Evolutionary conservation across 2,888 invertebrate species (phyloP).

Genomic region (Desoria tigrina): DNA sequence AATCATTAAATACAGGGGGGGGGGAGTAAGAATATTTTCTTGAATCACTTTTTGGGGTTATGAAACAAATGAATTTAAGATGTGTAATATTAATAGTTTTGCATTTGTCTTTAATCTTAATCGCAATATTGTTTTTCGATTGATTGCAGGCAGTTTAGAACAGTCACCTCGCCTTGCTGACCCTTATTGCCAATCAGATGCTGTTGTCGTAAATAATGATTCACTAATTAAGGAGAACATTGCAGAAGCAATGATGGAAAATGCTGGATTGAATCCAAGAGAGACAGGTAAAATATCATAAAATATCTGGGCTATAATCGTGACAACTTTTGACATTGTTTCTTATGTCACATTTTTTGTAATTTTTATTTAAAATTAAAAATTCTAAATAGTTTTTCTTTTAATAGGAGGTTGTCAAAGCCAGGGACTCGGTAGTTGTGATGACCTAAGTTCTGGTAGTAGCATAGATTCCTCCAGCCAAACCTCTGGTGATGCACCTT

Average conservation of each 20-base stretch:
- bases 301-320: no score
- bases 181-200: slow-evolving; percentile 52
- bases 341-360: slow-evolving; percentile 6
- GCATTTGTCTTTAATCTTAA: no score
- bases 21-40: no score
- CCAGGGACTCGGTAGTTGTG: slow-evolving; percentile 68
- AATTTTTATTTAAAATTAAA: slow-evolving; percentile 1
- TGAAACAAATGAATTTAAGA: no score
- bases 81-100: slow-evolving; percentile 8
- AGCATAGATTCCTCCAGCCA: slow-evolving; percentile 64
- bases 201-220: slow-evolving; percentile 59
- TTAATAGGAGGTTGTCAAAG: slow-evolving; percentile 65
- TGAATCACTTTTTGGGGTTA: no score
- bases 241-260: slow-evolving; percentile 92
- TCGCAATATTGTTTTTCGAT: no score
- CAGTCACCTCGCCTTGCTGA: slow-evolving; percentile 83
- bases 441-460: slow-evolving; percentile 75
- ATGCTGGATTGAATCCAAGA: slow-evolving; percentile 62
- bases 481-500: slow-evolving; percentile 48
- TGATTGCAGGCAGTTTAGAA: slow-evolving; percentile 81
- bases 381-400: slow-evolving; percentile 1
- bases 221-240: slow-evolving; percentile 82
- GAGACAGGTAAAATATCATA: slow-evolving; percentile 59
- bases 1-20: no score
- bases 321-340: not conserved